These are phyloP conservation scores for Drosophila yakuba DNA, from an alignment of 1,140 invertebrate genomes.

Conservation along the genomic window DNA sequence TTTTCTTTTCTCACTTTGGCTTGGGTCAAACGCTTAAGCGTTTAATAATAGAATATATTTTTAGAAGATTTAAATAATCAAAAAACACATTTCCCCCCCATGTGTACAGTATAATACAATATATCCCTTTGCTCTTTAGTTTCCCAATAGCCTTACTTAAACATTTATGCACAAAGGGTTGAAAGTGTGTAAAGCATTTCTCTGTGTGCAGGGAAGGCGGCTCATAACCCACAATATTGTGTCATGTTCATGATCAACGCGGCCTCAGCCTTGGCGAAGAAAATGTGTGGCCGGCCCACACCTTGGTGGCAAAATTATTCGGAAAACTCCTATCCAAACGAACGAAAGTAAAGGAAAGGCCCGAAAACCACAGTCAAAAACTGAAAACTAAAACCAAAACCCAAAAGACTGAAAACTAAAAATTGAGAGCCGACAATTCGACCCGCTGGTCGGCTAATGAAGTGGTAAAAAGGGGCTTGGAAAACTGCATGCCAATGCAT, in stretches of 20 bases:
- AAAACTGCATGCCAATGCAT: conserved; percentile 55
- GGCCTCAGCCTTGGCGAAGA: conserved; percentile 45
- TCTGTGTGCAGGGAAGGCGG: conserved; percentile 26
- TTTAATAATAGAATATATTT: no score
- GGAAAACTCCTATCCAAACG: conserved; percentile 61
- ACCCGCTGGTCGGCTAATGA: conserved; percentile 62
- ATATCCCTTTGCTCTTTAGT: no score
- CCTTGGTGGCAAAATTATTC: conserved; percentile 73
- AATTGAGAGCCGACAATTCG: conserved; percentile 32
- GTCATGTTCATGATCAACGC: conserved; percentile 80
- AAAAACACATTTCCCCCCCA: no score
- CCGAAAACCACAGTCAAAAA: conserved; percentile 22
- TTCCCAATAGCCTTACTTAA: no score
- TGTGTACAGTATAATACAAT: no score
- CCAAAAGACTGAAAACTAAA: conserved; percentile 14
- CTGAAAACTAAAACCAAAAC: conserved; percentile 11
- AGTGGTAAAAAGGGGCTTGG: conserved; percentile 71
- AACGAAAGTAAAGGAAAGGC: conserved; percentile 76
- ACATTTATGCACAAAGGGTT: background rate
- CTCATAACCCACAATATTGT: conserved; percentile 83
- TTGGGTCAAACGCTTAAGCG: no score
- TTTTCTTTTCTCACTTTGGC: no score
- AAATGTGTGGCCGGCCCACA: conserved; percentile 57
- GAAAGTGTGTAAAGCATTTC: background rate
- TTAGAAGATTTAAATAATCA: no score